These are phyloP conservation scores for Calidris pugnax DNA, from an alignment of 2,113 vertebrate genomes.

Conservation along the genomic window DNA sequence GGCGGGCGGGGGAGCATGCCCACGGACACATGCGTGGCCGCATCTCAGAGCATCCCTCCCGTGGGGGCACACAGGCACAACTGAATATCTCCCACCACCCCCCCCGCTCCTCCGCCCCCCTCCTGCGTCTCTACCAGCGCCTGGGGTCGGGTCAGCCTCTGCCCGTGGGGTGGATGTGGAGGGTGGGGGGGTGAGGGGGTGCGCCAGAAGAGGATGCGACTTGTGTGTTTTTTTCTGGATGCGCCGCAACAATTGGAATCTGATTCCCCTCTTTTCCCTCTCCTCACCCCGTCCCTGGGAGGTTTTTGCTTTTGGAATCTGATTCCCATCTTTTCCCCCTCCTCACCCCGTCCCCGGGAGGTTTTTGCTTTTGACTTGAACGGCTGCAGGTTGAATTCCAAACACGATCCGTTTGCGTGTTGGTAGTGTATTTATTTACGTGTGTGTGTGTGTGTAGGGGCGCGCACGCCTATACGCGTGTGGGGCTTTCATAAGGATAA, in stretches of 20 bases:
- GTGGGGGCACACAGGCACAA: accelerated
- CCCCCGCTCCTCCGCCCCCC: too few species aligned
- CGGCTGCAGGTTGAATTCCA: not conserved
- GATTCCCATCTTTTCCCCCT: not conserved
- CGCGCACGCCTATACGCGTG: not conserved
- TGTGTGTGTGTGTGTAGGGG: not conserved
- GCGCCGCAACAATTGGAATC: not conserved
- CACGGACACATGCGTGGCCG: not conserved
- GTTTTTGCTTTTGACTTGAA: not conserved
- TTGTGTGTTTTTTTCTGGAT: not conserved
- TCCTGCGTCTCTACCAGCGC: accelerated
- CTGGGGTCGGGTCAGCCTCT: not conserved
- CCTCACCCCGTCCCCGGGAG: not conserved
- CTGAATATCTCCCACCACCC: not conserved
- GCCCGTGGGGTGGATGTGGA: accelerated
- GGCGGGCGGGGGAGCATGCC: not conserved
- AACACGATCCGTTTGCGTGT: not conserved
- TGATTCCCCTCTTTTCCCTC: too few species aligned
- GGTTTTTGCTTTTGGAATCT: too few species aligned
- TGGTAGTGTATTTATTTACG: not conserved
- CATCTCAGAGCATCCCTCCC: not conserved
- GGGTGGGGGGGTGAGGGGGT: too few species aligned
- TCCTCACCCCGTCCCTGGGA: too few species aligned
- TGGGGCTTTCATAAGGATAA: not conserved
- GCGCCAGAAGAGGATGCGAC: not conserved